A percentile compares a stretch with the other conserved stretches of the same genome.
These are phyloP conservation scores for Eilema caniola DNA, from an alignment of 2,888 invertebrate genomes.

Conservation along the genomic window DNA sequence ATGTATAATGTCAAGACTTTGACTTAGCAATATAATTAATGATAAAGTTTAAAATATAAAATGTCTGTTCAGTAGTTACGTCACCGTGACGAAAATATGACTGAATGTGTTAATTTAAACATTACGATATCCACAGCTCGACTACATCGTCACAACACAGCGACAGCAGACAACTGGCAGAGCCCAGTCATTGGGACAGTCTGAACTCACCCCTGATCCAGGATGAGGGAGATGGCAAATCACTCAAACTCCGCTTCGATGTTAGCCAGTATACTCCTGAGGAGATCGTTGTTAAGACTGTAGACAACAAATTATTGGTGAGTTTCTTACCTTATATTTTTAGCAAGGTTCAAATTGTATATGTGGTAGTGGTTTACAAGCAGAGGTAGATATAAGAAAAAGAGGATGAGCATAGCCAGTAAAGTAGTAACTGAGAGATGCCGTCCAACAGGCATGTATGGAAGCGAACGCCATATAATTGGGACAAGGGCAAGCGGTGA, in stretches of 20 bases:
- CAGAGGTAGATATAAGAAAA: not conserved
- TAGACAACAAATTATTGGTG: slow-evolving; percentile 98
- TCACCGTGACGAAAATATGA: slow-evolving; percentile 22
- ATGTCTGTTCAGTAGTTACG: slow-evolving; percentile 10
- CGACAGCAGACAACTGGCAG: slow-evolving; percentile 87
- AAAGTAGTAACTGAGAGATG: not conserved
- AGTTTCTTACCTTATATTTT: slow-evolving; percentile 63
- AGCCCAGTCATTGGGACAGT: slow-evolving; percentile 92
- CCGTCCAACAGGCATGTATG: not conserved
- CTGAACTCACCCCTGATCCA: slow-evolving; percentile 97
- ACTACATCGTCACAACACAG: slow-evolving; percentile 89
- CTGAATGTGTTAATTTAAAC: slow-evolving; percentile 34
- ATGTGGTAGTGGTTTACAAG: too few relatives aligned
- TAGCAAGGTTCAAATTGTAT: not conserved
- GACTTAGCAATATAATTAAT: not conserved
- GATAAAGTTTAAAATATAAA: slow-evolving; percentile 2
- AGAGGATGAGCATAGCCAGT: not conserved
- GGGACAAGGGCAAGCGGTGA: not conserved
- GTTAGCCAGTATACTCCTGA: slow-evolving; percentile 99
- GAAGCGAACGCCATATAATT: not conserved
- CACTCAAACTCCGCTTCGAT: slow-evolving; percentile 97
- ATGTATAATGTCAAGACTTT: not conserved
- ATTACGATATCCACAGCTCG: slow-evolving; percentile 81
- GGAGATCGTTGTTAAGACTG: slow-evolving; percentile 99
- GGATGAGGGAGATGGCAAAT: slow-evolving; percentile 97